Evolutionary conservation across 2,113 vertebrate genomes (phyloP).

Genomic region (Spilogale gracilis): DNA sequence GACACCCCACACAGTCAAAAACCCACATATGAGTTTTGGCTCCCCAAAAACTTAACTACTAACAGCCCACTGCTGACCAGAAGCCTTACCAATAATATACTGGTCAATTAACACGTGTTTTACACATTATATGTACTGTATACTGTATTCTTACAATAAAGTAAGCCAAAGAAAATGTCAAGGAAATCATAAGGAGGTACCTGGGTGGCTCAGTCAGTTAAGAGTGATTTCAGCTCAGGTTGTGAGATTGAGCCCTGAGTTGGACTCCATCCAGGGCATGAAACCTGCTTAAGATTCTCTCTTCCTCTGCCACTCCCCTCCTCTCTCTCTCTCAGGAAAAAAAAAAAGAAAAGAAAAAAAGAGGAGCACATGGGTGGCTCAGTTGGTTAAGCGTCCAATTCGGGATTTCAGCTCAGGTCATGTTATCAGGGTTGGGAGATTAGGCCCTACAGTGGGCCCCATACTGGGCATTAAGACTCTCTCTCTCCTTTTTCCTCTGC

Average conservation of each 20-base stretch:
- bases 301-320: not conserved
- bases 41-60: not conserved
- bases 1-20: not conserved
- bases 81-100: not conserved
- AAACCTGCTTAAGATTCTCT: not conserved
- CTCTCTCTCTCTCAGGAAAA: not conserved
- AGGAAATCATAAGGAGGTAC: not conserved
- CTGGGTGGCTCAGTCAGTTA: not conserved
- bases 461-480: too few relatives aligned
- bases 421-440: too few relatives aligned
- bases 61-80: not conserved
- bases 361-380: too few relatives aligned
- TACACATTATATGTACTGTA: not conserved
- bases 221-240: not conserved
- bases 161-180: not conserved
- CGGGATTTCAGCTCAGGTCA: too few relatives aligned
- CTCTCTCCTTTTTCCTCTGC: too few relatives aligned
- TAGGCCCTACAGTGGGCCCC: too few relatives aligned
- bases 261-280: not conserved
- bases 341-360: too few relatives aligned
- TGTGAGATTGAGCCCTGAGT: not conserved
- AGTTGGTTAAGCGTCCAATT: too few relatives aligned
- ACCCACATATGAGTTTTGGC: not conserved
- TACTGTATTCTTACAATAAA: not conserved
- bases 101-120: not conserved